Evolutionary conservation across 2,888 invertebrate species (phyloP).

Genomic region (Antheraea yamamai): DNA sequence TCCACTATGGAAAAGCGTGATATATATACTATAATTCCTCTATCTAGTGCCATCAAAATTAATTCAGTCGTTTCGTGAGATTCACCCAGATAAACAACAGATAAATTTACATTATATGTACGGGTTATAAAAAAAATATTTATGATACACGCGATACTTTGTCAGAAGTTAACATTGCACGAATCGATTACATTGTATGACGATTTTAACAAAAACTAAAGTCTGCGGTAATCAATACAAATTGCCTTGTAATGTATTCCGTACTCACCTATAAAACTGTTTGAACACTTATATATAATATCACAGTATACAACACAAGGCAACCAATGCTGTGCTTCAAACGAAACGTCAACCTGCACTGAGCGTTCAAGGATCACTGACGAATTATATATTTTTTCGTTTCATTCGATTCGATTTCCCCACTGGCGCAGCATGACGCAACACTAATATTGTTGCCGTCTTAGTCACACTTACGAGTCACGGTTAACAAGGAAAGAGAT

Average conservation of each 20-base stretch:
- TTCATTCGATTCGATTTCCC: conserved; percentile 1
- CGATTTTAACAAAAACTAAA: neutral
- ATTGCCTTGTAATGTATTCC: conserved; percentile 15
- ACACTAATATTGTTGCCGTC: conserved; percentile 16
- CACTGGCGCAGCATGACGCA: conserved; percentile 12
- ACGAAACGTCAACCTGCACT: neutral
- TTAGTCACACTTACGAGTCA: conserved; percentile 19
- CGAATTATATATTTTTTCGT: conserved; percentile 1
- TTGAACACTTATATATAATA: conserved; percentile 33
- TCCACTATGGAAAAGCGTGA: too few species aligned
- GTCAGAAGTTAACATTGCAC: too few species aligned
- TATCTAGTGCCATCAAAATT: too few species aligned
- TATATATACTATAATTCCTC: too few species aligned
- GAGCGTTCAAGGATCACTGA: conserved; percentile 14
- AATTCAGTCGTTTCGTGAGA: too few species aligned
- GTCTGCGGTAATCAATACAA: conserved; percentile 15
- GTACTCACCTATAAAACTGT: conserved; percentile 35
- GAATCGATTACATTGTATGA: neutral
- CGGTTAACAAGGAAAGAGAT: neutral
- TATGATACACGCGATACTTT: too few species aligned
- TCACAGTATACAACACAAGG: conserved; percentile 35
- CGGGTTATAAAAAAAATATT: too few species aligned
- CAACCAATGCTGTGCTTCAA: neutral
- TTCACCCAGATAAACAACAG: too few species aligned
- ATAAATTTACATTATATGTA: too few species aligned